Evolutionary conservation across 2,797 vertebrate genomes (phyloP).

Genomic region (Falco novaeseelandiae): DNA sequence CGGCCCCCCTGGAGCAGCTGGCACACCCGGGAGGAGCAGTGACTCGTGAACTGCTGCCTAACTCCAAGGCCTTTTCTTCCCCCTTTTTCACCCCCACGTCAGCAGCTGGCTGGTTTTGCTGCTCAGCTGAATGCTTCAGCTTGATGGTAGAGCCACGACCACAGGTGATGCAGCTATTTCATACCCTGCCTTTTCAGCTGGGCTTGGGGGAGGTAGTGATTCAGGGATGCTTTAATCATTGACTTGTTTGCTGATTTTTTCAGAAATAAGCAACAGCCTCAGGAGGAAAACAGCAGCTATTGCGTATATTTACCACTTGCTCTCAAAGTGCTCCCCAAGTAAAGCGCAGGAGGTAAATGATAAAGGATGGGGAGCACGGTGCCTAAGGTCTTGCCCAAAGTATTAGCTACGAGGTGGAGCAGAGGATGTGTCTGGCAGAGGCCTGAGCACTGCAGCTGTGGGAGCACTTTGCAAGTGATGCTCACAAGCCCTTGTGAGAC

Average conservation of each 20-base stretch:
- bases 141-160: background rate
- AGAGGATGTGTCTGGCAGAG: background rate
- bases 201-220: background rate
- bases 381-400: background rate
- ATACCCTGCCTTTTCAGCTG: background rate
- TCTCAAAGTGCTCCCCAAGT: background rate
- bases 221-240: background rate
- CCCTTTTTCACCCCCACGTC: accelerated
- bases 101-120: background rate
- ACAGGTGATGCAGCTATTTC: background rate
- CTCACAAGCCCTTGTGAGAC: constrained; percentile 1
- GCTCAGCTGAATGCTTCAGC: background rate
- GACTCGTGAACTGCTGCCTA: background rate
- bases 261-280: background rate
- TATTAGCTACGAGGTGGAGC: background rate
- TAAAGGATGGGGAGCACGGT: background rate
- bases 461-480: background rate
- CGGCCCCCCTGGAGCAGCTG: background rate
- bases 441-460: background rate
- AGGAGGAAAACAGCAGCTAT: background rate
- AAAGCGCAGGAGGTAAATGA: background rate
- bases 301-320: background rate
- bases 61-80: background rate
- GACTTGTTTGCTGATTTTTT: background rate
- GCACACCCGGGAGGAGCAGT: background rate